Conservation (phyloP, 2,113 vertebrate species). For the Meriones unguiculatus region DNA sequence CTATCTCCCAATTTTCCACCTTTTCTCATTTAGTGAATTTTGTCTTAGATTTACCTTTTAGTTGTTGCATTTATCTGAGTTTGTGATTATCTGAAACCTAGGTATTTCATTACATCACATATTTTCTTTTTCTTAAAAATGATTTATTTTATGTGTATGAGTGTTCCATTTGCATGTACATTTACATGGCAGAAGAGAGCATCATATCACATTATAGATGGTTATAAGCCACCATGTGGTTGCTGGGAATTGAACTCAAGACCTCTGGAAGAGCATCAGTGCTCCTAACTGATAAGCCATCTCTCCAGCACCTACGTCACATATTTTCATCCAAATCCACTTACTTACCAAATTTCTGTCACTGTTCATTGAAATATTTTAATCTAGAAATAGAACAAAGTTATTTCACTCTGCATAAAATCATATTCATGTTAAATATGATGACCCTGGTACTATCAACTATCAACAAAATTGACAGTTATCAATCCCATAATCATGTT, state of each 20-base stretch:
- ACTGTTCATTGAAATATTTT: conserved; percentile 15
- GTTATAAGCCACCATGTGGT: too few species aligned
- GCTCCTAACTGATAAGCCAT: too few species aligned
- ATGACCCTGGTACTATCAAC: not conserved
- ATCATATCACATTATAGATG: too few species aligned
- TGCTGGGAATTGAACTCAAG: too few species aligned
- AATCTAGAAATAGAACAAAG: not conserved
- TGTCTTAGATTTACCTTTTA: not conserved
- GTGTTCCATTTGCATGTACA: too few species aligned
- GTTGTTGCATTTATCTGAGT: not conserved
- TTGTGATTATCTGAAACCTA: not conserved
- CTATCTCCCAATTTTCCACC: not conserved
- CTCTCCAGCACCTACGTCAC: not conserved
- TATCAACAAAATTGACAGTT: not conserved
- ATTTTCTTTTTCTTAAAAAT: not conserved
- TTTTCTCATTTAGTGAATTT: not conserved
- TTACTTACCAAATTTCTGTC: not conserved
- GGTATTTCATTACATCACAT: not conserved
- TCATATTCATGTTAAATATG: not conserved
- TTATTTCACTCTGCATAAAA: conserved; percentile 33
- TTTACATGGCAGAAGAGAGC: too few species aligned
- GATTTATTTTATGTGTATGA: too few species aligned
- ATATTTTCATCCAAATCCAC: conserved; percentile 22
- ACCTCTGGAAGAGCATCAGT: too few species aligned
- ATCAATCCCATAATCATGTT: not conserved